Evolutionary conservation across 2,888 invertebrate species (phyloP).

Genomic region (Agonopterix heracliana): DNA sequence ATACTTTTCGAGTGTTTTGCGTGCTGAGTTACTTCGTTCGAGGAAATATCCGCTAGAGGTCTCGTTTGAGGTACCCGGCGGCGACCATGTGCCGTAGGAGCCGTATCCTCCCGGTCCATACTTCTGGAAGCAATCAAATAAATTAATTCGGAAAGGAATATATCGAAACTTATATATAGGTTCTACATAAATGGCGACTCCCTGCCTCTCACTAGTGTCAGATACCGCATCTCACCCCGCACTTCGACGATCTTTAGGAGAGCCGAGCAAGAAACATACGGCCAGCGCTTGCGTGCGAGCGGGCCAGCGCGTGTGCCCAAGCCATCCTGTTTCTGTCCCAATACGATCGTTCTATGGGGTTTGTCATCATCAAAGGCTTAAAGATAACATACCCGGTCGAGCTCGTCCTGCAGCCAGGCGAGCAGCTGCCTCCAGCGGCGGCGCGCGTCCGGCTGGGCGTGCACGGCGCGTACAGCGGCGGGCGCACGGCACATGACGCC

Average conservation of each 20-base stretch:
- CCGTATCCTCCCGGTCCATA: conserved; percentile 79
- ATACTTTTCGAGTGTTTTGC: conserved; percentile 84
- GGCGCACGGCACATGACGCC: conserved; percentile 91
- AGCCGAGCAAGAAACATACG: no score
- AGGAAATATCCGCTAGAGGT: conserved; percentile 95
- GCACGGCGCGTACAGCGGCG: conserved; percentile 86
- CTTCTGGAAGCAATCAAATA: conserved; percentile 46
- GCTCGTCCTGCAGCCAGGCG: conserved; percentile 96
- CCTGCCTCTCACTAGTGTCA: no score
- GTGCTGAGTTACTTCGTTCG: conserved; percentile 94
- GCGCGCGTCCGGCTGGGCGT: conserved; percentile 85
- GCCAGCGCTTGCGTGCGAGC: no score
- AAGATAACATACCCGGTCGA: conserved; percentile 80
- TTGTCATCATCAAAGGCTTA: no score
- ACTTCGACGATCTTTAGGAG: no score
- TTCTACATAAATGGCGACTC: no score
- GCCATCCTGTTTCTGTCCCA: no score
- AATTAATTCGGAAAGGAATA: neutral
- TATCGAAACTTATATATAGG: no score
- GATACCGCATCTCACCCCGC: no score
- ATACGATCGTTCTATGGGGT: no score
- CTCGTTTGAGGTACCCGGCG: conserved; percentile 95
- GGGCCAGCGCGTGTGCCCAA: no score
- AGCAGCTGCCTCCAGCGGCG: conserved; percentile 93
- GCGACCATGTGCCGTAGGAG: conserved; percentile 94